phyloP scores from a whole-genome alignment of 2,113 vertebrate species.

The Rana temporaria region DNA sequence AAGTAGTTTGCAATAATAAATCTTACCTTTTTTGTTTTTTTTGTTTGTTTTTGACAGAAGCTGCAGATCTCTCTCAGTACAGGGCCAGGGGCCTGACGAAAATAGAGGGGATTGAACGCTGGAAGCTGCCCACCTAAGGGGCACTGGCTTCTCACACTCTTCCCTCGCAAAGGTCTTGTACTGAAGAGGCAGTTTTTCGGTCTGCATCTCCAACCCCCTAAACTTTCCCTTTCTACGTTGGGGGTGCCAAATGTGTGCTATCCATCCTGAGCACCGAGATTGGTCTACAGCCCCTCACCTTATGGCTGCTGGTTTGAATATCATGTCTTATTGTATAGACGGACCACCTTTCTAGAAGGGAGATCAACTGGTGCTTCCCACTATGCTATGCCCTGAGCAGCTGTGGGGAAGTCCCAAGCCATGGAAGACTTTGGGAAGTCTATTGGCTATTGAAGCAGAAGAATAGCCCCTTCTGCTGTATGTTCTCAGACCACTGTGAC shows the following conservation, averaged over 20 bases:
- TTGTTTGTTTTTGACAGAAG: conserved; percentile 84
- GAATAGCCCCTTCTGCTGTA: conserved; percentile 39
- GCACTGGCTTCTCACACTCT: conserved; percentile 56
- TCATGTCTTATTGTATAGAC: conserved; percentile 44
- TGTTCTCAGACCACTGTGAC: conserved; percentile 49
- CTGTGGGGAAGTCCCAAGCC: conserved; percentile 49
- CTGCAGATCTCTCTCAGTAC: conserved; percentile 80
- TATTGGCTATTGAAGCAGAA: conserved; percentile 49
- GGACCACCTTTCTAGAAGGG: conserved; percentile 59
- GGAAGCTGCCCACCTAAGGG: conserved; percentile 68
- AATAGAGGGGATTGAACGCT: conserved; percentile 63
- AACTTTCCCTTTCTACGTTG: conserved; percentile 42
- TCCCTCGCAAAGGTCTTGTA: conserved; percentile 57
- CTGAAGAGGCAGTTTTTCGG: conserved; percentile 58
- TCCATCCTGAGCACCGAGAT: conserved; percentile 43
- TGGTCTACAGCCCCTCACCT: conserved; percentile 37
- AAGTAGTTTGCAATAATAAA: conserved; percentile 76
- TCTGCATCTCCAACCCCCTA: conserved; percentile 53
- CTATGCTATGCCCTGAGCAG: conserved; percentile 50
- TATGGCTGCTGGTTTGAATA: conserved; percentile 42
- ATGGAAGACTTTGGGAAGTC: conserved; percentile 51
- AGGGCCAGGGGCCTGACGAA: conserved; percentile 70
- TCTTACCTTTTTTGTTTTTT: conserved; percentile 73
- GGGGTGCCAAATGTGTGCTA: conserved; percentile 45
- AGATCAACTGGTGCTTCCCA: conserved; percentile 55